Evolutionary conservation across 2,888 invertebrate species (phyloP).

Genomic region (Nebria brevicollis): DNA sequence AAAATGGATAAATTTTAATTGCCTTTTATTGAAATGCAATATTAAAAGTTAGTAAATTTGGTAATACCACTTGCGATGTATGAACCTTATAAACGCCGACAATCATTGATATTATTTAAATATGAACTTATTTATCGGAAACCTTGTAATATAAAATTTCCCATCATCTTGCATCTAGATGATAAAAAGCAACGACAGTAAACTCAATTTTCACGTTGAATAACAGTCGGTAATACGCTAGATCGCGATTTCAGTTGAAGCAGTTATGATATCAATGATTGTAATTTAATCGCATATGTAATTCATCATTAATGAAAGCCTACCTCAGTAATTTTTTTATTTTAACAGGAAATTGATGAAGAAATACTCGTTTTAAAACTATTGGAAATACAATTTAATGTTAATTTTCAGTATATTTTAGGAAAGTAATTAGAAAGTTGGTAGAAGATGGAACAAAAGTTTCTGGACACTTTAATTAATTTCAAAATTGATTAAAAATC

Average conservation of each 20-base stretch:
- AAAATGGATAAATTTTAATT: no score
- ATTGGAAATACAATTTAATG: neutral
- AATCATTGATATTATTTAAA: neutral
- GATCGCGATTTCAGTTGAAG: no score
- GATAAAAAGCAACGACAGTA: neutral
- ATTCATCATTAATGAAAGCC: no score
- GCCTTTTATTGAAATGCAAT: no score
- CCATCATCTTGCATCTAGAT: neutral
- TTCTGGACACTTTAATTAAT: neutral
- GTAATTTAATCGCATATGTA: no score
- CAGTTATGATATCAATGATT: no score
- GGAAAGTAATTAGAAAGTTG: neutral
- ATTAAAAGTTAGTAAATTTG: no score
- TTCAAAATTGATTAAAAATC: neutral
- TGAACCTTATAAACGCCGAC: neutral
- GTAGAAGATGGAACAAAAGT: neutral
- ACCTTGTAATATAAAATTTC: neutral
- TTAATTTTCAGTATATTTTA: neutral
- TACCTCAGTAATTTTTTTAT: no score
- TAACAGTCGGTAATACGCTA: neutral
- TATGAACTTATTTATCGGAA: neutral
- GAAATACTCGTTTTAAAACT: neutral
- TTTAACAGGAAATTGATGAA: no score
- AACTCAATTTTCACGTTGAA: conserved; percentile 12
- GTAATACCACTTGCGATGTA: no score